phyloP scores from a whole-genome alignment of 2,888 invertebrate species.

The Lepas anatifera region DNA sequence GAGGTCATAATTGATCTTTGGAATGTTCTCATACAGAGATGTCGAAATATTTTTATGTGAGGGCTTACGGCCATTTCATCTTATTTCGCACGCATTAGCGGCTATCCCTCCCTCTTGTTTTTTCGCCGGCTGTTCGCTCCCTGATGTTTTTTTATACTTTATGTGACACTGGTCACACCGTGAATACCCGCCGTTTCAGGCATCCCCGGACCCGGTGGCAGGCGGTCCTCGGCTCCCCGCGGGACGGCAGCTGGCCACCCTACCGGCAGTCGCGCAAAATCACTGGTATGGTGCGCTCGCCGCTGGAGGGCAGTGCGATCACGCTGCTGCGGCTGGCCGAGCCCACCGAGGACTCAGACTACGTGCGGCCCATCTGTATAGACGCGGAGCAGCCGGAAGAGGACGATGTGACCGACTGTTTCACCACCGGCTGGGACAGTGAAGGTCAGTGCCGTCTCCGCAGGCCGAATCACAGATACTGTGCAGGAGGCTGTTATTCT shows the following conservation, averaged over 20 bases:
- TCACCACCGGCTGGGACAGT: not conserved
- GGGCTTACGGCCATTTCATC: too few species aligned
- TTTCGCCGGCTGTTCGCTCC: too few species aligned
- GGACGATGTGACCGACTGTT: not conserved
- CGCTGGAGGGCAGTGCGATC: not conserved
- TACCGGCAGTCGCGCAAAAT: not conserved
- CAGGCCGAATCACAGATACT: too few species aligned
- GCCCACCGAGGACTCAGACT: not conserved
- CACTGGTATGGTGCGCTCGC: slow-evolving; percentile 1
- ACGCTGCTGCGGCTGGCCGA: not conserved
- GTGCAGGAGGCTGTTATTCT: too few species aligned
- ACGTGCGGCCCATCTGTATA: not conserved
- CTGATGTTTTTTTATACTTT: too few species aligned
- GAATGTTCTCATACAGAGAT: too few species aligned
- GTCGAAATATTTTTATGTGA: too few species aligned
- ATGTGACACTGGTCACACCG: too few species aligned
- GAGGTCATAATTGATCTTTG: too few species aligned
- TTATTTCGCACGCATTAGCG: too few species aligned
- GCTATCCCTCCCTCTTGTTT: too few species aligned
- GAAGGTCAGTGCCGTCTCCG: not conserved
- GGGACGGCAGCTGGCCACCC: not conserved
- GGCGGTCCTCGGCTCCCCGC: not conserved
- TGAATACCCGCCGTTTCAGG: too few species aligned
- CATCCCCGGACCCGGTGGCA: not conserved
- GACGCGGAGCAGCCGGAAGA: not conserved